Evolutionary conservation across 1,140 invertebrate genomes (phyloP), one percentile per base, ranked within the genome.

Genomic region (Drepana arcuata): DNA sequence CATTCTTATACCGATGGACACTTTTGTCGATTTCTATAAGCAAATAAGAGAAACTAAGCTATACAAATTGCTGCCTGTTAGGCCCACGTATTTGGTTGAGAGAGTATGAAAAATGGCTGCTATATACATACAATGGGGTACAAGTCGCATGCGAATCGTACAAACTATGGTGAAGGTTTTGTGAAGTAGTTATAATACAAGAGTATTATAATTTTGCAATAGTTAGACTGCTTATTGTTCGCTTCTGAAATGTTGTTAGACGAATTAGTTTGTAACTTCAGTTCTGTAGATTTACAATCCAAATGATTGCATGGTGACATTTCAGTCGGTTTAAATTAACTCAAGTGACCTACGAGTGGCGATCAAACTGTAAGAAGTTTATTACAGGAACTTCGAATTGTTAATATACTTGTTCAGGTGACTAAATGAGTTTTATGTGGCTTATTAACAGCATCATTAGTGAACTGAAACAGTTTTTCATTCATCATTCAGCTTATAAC

Each of bases 71-170:
- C n/a, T n/a, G n/a, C n/a, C n/a, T n/a, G n/a, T n/a, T n/a, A n/a
- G n/a, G n/a, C n/a, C n/a, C n/a, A n/a, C n/a, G n/a, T n/a, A n/a
- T n/a, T n/a, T n/a, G n/a, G n/a, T n/a, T n/a, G n/a, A n/a, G n/a
- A n/a, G n/a, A n/a, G n/a, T n/a, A n/a, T n/a, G n/a, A n/a, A n/a
- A n/a, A n/a, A n/a, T n/a, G n/a, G n/a, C n/a, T n/a, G n/a, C n/a
- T n/a, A n/a, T n/a, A n/a, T n/a, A n/a, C n/a, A n/a, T n/a, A n/a
- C 46, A 53, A 57, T 52, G 50, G 58, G 60, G 57, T n/a, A 26
- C 54, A 72, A 64, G 58, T 66, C 64, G 77, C 77, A 81, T 81
- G 77, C 60, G 52, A n/a, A n/a, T n/a, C 59, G 48, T 52, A 41
- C 47, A 34, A 42, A 57, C 43, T 64, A 43, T 64, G 77, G 77